Evolutionary conservation across 1,140 invertebrate species (phyloP).

Genomic region (Zaprionus vittiger): DNA sequence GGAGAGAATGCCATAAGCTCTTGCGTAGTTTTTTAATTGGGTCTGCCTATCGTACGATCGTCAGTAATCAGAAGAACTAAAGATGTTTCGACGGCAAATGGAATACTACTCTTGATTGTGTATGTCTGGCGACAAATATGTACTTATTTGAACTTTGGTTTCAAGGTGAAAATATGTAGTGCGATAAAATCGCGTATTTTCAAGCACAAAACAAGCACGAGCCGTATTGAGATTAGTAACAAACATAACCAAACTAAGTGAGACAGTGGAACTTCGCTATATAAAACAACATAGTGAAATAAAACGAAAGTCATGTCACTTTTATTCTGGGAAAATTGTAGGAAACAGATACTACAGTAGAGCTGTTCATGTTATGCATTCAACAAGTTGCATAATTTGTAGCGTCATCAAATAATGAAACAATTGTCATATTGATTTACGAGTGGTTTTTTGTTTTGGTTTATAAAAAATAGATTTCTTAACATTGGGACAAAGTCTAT

Average conservation of each 20-base stretch:
- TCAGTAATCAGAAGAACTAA: slow-evolving; percentile 54
- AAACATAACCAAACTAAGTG: slow-evolving; percentile 24
- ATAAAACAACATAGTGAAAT: background rate
- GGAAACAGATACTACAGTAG: background rate
- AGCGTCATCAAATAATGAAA: background rate
- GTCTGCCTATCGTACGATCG: slow-evolving; percentile 59
- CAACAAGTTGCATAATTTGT: slow-evolving; percentile 40
- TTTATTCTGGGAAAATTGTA: background rate
- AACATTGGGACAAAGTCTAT: slow-evolving; percentile 13
- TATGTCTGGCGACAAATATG: slow-evolving; percentile 28
- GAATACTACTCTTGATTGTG: background rate
- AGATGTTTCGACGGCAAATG: slow-evolving; percentile 26
- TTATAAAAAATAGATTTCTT: background rate
- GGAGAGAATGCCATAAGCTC: slow-evolving; percentile 24
- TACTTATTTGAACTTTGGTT: slow-evolving; percentile 63
- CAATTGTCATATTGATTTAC: background rate
- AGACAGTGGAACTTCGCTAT: background rate
- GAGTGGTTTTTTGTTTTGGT: background rate
- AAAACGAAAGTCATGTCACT: no score
- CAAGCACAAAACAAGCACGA: slow-evolving; percentile 20
- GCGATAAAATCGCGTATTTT: slow-evolving; percentile 63
- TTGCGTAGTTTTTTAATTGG: slow-evolving; percentile 28
- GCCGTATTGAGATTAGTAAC: slow-evolving; percentile 27
- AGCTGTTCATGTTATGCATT: slow-evolving; percentile 27
- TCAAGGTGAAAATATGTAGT: slow-evolving; percentile 53